Percentiles rank a stretch among this genome's conserved stretches.
Evolutionary conservation across 2,113 vertebrate species (phyloP).

Genomic region (human): GRCh38 chr18:56662001-56662500

Average conservation of each 20-base stretch:
- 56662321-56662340: background rate
- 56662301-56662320: background rate
- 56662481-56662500: background rate
- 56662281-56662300: conserved; percentile 10
- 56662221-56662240: background rate
- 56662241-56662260: background rate
- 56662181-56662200: background rate
- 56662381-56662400: background rate
- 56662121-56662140: background rate
- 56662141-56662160: conserved; percentile 10
- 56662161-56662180: conserved; percentile 43
- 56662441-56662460: background rate
- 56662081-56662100: background rate
- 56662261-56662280: background rate
- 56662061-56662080: background rate
- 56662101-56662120: background rate
- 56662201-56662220: background rate
- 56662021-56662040: background rate
- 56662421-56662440: background rate
- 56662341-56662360: background rate
- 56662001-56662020: background rate
- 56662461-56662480: background rate
- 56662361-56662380: conserved; percentile 28
- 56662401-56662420: background rate
- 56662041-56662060: background rate